Conservation (phyloP, 2,797 vertebrate genomes). For the Gymnocypris eckloni region DNA sequence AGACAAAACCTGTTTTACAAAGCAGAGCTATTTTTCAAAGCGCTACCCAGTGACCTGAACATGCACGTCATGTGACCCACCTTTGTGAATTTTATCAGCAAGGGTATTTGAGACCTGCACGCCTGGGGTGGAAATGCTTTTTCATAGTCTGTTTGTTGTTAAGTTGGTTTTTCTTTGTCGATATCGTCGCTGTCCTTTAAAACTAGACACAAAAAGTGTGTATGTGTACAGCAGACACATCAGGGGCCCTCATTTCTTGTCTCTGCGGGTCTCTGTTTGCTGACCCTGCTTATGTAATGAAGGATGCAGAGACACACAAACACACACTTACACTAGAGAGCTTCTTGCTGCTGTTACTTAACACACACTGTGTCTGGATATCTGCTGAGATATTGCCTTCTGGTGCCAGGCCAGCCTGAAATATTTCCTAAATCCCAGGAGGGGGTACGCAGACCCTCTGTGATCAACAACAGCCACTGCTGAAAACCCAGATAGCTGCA, state of each 20-base stretch:
- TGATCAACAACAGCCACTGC: conserved; percentile 29
- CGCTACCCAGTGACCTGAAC: conserved; percentile 21
- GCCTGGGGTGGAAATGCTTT: conserved; percentile 8
- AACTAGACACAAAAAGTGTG: not conserved
- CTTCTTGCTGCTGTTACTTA: conserved; percentile 50
- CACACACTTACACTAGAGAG: conserved; percentile 41
- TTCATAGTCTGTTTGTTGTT: not conserved
- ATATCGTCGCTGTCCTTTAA: not conserved
- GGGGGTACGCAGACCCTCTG: conserved; percentile 11
- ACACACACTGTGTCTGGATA: conserved; percentile 47
- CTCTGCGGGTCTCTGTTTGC: conserved; percentile 50
- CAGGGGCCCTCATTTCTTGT: conserved; percentile 28
- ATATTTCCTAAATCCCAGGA: conserved; percentile 25
- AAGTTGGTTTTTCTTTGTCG: not conserved
- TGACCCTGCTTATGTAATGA: conserved; percentile 60
- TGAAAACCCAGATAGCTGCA: not conserved
- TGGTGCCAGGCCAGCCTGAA: conserved; percentile 39
- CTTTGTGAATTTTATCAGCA: conserved; percentile 45
- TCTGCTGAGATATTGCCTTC: conserved; percentile 44
- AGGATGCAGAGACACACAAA: conserved; percentile 49
- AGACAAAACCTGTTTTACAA: conserved; percentile 40
- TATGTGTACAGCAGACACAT: conserved; percentile 38
- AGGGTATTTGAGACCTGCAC: conserved; percentile 21
- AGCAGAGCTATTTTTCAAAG: conserved; percentile 19
- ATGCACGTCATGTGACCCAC: conserved; percentile 36